phyloP scores from a whole-genome alignment of 2,797 vertebrate genomes.

The Sebastiscus albofasciatus region DNA sequence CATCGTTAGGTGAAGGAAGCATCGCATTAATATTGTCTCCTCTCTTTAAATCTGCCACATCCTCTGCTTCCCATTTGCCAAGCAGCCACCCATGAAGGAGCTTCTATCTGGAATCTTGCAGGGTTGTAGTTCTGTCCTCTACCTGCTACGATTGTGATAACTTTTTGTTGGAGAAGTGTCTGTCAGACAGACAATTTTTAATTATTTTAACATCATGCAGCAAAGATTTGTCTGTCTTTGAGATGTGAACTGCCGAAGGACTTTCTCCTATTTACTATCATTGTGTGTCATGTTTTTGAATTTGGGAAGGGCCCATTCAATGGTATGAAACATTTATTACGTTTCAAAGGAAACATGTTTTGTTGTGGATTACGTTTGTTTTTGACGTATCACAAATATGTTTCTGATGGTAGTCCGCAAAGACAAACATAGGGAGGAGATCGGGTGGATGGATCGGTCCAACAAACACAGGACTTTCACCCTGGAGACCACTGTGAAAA shows the following conservation, averaged over 20 bases:
- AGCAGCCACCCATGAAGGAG: slow-evolving; percentile 59
- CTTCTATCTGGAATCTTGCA: neutral
- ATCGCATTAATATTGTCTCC: slow-evolving; percentile 52
- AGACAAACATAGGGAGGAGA: no score
- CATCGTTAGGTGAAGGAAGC: slow-evolving; percentile 32
- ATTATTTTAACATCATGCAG: no score
- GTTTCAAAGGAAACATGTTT: no score
- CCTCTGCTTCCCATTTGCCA: slow-evolving; percentile 6
- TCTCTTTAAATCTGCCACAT: slow-evolving; percentile 47
- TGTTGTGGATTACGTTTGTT: no score
- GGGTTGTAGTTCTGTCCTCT: neutral
- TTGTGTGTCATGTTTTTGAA: neutral
- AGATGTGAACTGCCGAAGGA: neutral
- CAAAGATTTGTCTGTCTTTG: neutral
- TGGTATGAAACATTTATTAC: no score
- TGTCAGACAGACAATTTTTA: neutral
- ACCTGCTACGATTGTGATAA: neutral
- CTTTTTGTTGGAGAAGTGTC: neutral
- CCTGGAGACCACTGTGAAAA: no score
- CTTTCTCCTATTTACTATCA: neutral
- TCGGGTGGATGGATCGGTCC: no score
- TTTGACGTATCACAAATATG: no score
- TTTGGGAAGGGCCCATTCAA: no score
- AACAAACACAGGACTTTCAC: no score
- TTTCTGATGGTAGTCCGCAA: no score